Conservation (phyloP, 2,113 vertebrate genomes). For the Python bivittatus region DNA sequence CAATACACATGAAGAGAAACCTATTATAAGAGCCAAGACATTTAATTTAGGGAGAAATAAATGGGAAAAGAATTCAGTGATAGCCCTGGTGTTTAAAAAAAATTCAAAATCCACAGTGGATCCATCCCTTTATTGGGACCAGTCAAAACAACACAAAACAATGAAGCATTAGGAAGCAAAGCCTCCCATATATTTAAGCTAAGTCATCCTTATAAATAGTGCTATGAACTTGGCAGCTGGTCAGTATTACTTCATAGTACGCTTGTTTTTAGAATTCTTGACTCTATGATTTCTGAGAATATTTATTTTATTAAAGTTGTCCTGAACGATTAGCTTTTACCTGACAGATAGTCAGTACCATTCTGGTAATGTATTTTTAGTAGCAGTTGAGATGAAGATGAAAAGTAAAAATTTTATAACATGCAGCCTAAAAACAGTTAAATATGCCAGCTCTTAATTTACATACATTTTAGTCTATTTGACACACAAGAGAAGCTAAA, state of each 20-base stretch:
- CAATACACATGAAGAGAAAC: background rate
- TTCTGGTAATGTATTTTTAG: background rate
- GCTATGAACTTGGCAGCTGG: background rate
- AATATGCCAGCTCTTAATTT: background rate
- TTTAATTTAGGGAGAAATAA: background rate
- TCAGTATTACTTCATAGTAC: background rate
- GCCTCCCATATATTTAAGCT: background rate
- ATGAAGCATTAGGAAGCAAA: background rate
- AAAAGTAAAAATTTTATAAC: background rate
- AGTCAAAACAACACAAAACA: background rate
- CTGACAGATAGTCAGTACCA: background rate
- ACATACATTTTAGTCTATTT: constrained; percentile 13
- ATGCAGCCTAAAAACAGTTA: background rate
- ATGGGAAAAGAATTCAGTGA: background rate
- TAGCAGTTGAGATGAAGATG: background rate
- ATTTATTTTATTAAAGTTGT: background rate
- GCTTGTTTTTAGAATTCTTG: background rate
- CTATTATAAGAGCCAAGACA: background rate
- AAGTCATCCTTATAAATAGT: background rate
- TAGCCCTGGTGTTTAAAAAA: background rate
- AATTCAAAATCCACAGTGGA: background rate
- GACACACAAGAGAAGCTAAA: constrained; percentile 22
- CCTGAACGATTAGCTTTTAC: background rate
- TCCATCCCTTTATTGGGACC: background rate
- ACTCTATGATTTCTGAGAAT: background rate